Percentiles rank a stretch among this genome's conserved stretches.
Evolutionary conservation across 1,140 invertebrate species (phyloP).

Genomic region (Acyrthosiphon pisum): DNA sequence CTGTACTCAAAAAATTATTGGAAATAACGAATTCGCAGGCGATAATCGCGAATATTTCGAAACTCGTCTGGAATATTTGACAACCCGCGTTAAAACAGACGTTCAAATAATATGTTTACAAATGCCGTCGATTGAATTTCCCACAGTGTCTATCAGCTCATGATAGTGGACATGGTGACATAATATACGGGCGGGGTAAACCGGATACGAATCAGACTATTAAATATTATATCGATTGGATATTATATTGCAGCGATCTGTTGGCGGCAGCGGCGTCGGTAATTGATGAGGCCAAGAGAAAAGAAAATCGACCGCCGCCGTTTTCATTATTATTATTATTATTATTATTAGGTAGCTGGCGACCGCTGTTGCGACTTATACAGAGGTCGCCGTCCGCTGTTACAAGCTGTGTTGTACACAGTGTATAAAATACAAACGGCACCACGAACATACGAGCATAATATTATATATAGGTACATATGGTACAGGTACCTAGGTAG

Average conservation of each 20-base stretch:
- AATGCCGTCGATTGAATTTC: background rate
- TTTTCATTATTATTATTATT: constrained; percentile 34
- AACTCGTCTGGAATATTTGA: background rate
- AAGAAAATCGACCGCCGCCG: constrained; percentile 20
- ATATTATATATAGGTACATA: background rate
- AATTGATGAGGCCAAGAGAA: constrained; percentile 31
- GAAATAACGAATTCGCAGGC: background rate
- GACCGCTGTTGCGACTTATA: background rate
- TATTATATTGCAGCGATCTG: background rate
- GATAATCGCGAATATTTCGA: background rate
- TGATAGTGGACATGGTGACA: background rate
- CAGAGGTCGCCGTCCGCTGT: constrained; percentile 13
- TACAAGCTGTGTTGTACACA: background rate
- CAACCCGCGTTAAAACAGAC: background rate
- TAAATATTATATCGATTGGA: constrained; percentile 4
- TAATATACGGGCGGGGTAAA: background rate
- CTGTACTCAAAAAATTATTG: too few species aligned
- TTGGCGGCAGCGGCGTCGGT: background rate
- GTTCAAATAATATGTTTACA: too few species aligned
- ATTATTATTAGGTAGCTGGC: background rate
- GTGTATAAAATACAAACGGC: background rate
- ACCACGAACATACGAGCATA: background rate
- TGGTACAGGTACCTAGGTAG: background rate
- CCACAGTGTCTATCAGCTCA: background rate
- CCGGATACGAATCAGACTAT: constrained; percentile 8